Percentiles rank a stretch among this genome's conserved stretches.
Evolutionary conservation across 2,888 invertebrate genomes (phyloP).

Genomic region (Drosophila diplacantha): DNA sequence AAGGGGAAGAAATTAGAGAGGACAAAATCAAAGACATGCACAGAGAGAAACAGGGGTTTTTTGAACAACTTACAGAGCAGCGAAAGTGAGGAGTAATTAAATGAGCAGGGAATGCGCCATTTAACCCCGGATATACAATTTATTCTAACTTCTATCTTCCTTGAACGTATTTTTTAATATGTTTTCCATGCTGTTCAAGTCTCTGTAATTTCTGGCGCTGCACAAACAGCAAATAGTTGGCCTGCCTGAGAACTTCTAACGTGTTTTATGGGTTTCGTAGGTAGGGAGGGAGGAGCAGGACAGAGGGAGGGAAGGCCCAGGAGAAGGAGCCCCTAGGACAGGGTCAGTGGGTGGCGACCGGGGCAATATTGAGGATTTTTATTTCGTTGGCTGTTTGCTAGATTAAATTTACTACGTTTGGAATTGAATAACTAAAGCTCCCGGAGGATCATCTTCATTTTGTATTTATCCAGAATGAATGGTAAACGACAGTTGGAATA

Average conservation of each 20-base stretch:
- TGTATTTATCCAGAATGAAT: conserved; percentile 74
- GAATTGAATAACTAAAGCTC: conserved; percentile 73
- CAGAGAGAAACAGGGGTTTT: not conserved
- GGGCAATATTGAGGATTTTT: conserved; percentile 12
- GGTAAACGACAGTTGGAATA: conserved; percentile 69
- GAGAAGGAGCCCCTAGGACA: not conserved
- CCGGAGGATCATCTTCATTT: conserved; percentile 73
- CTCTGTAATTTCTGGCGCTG: not conserved
- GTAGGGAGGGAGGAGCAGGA: not conserved
- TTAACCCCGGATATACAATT: no score
- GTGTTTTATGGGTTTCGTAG: conserved; percentile 48
- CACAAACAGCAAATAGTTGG: conserved; percentile 49
- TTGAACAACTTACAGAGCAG: not conserved
- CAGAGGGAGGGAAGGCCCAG: not conserved
- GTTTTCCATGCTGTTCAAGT: rapidly evolving
- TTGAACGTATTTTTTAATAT: no score
- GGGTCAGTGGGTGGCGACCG: conserved; percentile 9
- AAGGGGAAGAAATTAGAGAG: conserved; percentile 34
- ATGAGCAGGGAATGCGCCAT: not conserved
- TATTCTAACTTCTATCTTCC: no score
- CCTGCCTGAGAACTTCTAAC: conserved; percentile 45
- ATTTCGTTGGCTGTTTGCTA: conserved; percentile 51
- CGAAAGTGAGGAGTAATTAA: not conserved
- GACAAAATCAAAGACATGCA: conserved; percentile 3
- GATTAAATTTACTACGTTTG: conserved; percentile 73